Evolutionary conservation across 2,797 vertebrate genomes (phyloP), one percentile per base, ranked within the genome.

Genomic region (Rhinatrema bivittatum): DNA sequence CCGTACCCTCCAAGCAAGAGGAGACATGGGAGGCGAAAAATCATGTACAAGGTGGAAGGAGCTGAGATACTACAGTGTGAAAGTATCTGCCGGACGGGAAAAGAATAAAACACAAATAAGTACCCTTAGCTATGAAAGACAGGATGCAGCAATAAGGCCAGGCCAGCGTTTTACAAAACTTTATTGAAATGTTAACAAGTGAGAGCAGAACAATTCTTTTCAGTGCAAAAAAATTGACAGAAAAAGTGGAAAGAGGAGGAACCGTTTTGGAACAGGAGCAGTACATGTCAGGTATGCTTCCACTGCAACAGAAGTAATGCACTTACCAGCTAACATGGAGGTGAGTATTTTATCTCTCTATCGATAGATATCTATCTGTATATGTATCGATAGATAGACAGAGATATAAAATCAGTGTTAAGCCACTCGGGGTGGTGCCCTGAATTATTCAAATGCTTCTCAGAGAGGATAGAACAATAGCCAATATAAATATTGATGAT

Each of bases 141-240:
- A n/a, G n/a, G n/a, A n/a, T n/a, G n/a, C n/a, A n/a, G n/a, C n/a
- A n/a, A n/a, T n/a, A n/a, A n/a, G n/a, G n/a, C n/a, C n/a, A n/a
- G n/a, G n/a, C n/a, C n/a, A 3, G 5, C 16, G 13, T 22, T 64
- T 68, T 42, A 58, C 48, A 29, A 65, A 40, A 56, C 32, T 79
- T 79, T 81, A 74, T 75, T 75, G 45, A 65, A 60, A 62, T 50
- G 26, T 18, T n/a, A 73, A 62, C 46, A 73, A 52, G n/a, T n/a
- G n/a, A n/a, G 50, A 60, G 35, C 36, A 44, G 41, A 71, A 68
- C 47, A 73, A 61, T 48, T 39, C 25, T 65, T 42, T 56, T 33
- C 11, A 45, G 58, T 54, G 46, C 46, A 41, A 36, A 29, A 50
- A 54, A 62, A 46, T 47, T 44, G 31, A 29, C 16, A 25, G 45